phyloP scores from a whole-genome alignment of 2,797 vertebrate species.

The Onychomys arenicola region DNA sequence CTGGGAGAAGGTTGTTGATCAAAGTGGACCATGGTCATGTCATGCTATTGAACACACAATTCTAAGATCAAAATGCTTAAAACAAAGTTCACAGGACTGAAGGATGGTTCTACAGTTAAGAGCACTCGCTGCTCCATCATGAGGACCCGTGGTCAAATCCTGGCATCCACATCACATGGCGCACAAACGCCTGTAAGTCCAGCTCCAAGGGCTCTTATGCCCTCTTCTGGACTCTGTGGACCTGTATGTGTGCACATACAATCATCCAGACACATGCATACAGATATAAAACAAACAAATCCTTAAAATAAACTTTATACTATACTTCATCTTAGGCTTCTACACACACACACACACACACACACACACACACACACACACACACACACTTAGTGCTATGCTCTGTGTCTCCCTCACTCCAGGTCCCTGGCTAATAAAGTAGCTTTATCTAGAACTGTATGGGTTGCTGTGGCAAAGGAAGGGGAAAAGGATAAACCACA shows the following conservation, averaged over 20 bases:
- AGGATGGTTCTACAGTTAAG: not conserved
- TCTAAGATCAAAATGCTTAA: not conserved
- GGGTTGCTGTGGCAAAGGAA: not conserved
- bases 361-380: not conserved
- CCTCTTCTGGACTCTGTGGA: not conserved
- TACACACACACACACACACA: not conserved
- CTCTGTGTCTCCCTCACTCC: not conserved
- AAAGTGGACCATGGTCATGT: not conserved
- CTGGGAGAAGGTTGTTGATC: not conserved
- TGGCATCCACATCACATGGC: not conserved
- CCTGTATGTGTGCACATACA: not conserved
- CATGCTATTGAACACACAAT: not conserved
- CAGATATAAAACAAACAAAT: not conserved
- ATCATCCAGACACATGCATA: not conserved
- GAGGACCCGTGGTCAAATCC: not conserved
- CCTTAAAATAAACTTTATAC: not conserved
- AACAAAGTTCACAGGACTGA: not conserved
- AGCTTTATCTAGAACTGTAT: not conserved
- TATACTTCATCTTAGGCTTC: not conserved
- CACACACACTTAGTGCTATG: not conserved
- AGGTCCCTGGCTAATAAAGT: not conserved
- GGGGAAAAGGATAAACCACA: not conserved
- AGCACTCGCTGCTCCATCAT: not conserved
- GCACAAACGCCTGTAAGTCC: not conserved
- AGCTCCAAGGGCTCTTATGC: not conserved